Conservation (phyloP, 1,140 invertebrate species). For the Brachionus rubens region DNA sequence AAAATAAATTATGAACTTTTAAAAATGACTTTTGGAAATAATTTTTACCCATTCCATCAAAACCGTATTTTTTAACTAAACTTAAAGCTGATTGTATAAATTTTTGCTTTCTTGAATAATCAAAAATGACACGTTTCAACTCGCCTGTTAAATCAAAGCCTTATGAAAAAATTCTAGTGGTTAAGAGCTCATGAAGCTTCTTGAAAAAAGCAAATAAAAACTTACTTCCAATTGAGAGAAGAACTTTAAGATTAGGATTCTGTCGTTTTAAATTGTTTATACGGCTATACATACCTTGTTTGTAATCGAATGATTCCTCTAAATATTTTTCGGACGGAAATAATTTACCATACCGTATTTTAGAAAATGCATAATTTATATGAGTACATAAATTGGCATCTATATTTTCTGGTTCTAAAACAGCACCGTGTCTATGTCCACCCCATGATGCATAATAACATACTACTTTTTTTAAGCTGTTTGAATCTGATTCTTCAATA, state of each 20-base stretch:
- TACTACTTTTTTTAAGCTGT: too few relatives aligned
- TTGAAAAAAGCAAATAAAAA: neutral
- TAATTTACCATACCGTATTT: conserved; percentile 64
- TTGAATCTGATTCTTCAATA: too few relatives aligned
- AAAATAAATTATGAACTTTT: too few relatives aligned
- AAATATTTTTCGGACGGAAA: conserved; percentile 73
- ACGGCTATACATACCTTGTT: neutral
- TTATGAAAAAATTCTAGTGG: neutral
- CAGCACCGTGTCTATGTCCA: neutral
- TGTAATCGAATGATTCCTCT: conserved; percentile 64
- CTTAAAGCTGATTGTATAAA: conserved; percentile 46
- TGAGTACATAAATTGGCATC: conserved; percentile 90
- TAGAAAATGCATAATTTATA: conserved; percentile 84
- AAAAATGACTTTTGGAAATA: too few relatives aligned
- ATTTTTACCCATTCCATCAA: conserved; percentile 39
- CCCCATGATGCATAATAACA: conserved; percentile 45
- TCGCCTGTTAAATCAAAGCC: conserved; percentile 22
- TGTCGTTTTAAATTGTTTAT: neutral
- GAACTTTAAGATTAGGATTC: conserved; percentile 23
- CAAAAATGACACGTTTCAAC: conserved; percentile 12
- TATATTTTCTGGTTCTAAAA: conserved; percentile 86
- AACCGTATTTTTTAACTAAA: conserved; percentile 62
- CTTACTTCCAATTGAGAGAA: conserved; percentile 63
- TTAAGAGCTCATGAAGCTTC: neutral
- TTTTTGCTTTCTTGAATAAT: neutral